Percentiles rank a stretch among this genome's conserved stretches.
Evolutionary conservation across 2,888 invertebrate species (phyloP).

Genomic region (Lepidocyrtinus sp.): DNA sequence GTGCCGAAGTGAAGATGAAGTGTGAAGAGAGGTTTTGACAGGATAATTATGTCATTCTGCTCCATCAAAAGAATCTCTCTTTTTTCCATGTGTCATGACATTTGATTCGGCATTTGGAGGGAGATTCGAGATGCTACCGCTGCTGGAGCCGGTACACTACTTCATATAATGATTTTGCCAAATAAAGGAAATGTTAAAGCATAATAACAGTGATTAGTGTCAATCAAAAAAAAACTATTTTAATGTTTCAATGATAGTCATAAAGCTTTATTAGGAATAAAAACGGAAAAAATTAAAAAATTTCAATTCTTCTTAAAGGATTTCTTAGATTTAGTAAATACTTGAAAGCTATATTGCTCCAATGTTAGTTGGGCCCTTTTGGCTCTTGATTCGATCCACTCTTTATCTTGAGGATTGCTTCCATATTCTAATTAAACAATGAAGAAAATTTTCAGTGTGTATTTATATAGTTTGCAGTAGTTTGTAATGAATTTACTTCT

Average conservation of each 20-base stretch:
- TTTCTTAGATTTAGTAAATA: no score
- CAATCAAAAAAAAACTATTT: constrained; percentile 14
- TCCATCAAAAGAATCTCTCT: background rate
- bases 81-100: constrained; percentile 39
- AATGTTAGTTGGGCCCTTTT: constrained; percentile 20
- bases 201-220: constrained; percentile 24
- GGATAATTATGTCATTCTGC: constrained; percentile 48
- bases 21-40: constrained; percentile 24
- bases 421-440: background rate
- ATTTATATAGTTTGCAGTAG: background rate
- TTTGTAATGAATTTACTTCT: constrained; percentile 17
- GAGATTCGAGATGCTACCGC: background rate
- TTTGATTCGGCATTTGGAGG: background rate
- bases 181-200: constrained; percentile 6
- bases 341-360: constrained; percentile 15
- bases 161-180: background rate
- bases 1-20: background rate
- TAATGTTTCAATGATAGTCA: no score
- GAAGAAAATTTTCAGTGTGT: background rate
- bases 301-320: no score
- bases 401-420: background rate
- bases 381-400: background rate
- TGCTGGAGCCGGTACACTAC: constrained; percentile 7
- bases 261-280: background rate
- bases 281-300: background rate